Evolutionary conservation across 2,888 invertebrate species (phyloP).

Genomic region (Diploptera punctata): DNA sequence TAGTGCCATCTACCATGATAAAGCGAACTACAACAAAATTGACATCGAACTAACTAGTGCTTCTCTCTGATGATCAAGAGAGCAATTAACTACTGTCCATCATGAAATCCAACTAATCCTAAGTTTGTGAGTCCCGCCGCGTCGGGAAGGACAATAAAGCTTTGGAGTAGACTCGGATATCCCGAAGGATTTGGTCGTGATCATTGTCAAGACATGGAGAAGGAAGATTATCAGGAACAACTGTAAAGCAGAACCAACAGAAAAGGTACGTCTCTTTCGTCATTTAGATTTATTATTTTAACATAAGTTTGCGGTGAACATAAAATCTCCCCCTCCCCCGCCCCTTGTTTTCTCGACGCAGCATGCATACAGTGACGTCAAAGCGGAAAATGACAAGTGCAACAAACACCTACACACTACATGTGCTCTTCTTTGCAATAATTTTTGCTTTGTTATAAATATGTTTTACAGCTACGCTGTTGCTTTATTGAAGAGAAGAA

Average conservation of each 20-base stretch:
- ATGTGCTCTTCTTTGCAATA: too few relatives aligned
- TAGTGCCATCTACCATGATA: background rate
- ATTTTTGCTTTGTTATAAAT: too few relatives aligned
- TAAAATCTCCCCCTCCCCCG: background rate
- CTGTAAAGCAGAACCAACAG: background rate
- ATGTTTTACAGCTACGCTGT: too few relatives aligned
- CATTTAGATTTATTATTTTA: background rate
- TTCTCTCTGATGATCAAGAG: background rate
- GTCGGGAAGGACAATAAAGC: conserved; percentile 8
- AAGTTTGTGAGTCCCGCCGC: background rate
- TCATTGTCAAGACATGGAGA: background rate
- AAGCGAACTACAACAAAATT: background rate
- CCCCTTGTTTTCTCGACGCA: background rate
- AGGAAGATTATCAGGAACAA: background rate
- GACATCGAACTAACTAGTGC: background rate
- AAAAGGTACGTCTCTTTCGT: background rate
- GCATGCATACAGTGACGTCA: conserved; percentile 8
- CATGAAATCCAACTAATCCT: background rate
- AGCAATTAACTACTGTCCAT: background rate
- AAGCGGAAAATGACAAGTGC: background rate
- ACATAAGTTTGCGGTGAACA: background rate
- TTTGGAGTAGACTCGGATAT: background rate
- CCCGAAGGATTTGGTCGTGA: background rate
- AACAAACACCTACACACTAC: too few relatives aligned
- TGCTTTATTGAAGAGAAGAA: too few relatives aligned